phyloP scores from a whole-genome alignment of 2,113 vertebrate genomes.

The Scytalopus superciliaris region DNA sequence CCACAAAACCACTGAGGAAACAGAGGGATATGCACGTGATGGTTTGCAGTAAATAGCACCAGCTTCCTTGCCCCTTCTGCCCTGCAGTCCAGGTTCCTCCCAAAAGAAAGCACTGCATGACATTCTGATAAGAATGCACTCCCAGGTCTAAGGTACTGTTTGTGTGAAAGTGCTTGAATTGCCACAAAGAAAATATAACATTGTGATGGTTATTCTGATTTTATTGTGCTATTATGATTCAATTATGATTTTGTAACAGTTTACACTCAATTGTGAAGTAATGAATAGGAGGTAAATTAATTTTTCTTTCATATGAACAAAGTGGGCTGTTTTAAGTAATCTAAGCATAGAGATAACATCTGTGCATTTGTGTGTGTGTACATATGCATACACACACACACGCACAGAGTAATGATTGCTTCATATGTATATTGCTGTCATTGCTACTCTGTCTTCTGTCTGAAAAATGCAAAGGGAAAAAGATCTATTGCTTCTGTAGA shows the following conservation, averaged over 20 bases:
- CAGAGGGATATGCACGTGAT: accelerated
- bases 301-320: background rate
- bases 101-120: background rate
- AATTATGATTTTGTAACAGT: background rate
- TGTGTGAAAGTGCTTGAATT: background rate
- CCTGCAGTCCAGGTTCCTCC: background rate
- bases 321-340: background rate
- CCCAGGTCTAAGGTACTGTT: background rate
- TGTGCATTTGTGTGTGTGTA: accelerated
- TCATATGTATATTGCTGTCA: background rate
- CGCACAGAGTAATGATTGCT: background rate
- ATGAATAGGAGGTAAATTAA: background rate
- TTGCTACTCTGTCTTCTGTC: background rate
- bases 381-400: background rate
- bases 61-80: background rate
- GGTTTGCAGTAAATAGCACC: background rate
- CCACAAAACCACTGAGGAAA: background rate
- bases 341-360: background rate
- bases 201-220: background rate
- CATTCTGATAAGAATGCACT: background rate
- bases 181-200: background rate
- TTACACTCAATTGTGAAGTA: background rate
- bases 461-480: background rate
- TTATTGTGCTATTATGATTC: background rate
- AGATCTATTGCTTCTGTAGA: background rate